Base-by-base conservation (phyloP, 2,113 vertebrate species). In the Nannospalax galili region DNA sequence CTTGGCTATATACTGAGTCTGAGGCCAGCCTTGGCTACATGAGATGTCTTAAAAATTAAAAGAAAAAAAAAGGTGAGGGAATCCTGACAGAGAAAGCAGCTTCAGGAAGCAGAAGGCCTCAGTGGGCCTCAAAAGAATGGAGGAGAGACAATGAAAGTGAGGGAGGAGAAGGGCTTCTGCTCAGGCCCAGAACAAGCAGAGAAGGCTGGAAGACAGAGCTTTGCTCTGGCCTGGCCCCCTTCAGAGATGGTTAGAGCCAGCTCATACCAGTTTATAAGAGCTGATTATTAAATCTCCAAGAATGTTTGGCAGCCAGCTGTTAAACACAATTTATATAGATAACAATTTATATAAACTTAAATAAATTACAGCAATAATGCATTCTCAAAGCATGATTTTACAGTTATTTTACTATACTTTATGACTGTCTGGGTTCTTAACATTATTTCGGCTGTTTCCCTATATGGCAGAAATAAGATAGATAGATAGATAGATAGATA, bases 291-390 rank as follows among this genome's bases (percentile, higher is more conserved):
- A 56, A 78, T 42, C 48, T 84, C 80, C 85, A 78, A 45, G 84
- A 90, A 80, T 77, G 52, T 10, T 45, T 94, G 72, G 93, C 35
- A 90, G 65, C 73, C 42, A 62, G 35, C 65, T 77, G 26, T 90
- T 84, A 73, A 80, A 40, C 42, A 79, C 15, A 56, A n/a, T 45
- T 80, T 70, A 42, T 30, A 64, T 77, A 42, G 64, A 58, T 42
- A 90, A 48, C 52, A 58, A 80, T 37, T 90, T 69, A 65, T 60
- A 58, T 20, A 73, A 80, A 78, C 37, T 56, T 74, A 62, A 92
- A 60, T 35, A 84, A 56, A 58, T 65, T 73, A 69, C 58, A 70
- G 42, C 28, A 30, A 32, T 45, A 73, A 79, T 75, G 40, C 37
- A 60, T 64, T 90, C 60, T 88, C 52, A 60, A 64, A 91, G 14